phyloP scores from a whole-genome alignment of 2,888 invertebrate species.

The Abrostola tripartita region DNA sequence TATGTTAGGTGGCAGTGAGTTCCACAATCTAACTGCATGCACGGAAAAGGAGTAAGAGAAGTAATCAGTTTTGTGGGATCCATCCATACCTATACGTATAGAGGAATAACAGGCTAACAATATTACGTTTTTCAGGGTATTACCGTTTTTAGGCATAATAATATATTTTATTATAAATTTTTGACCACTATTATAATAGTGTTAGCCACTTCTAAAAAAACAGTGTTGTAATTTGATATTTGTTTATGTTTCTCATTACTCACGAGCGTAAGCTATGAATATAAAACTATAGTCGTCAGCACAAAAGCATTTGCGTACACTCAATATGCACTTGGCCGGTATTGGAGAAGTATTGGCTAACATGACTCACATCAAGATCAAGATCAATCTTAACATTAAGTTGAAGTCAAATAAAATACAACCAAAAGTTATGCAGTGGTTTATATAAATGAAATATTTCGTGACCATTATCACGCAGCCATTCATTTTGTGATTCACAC shows the following conservation, averaged over 20 bases:
- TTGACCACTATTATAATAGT: too few species aligned
- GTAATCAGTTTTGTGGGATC: too few species aligned
- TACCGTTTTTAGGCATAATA: too few species aligned
- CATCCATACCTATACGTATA: too few species aligned
- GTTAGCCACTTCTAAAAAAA: too few species aligned
- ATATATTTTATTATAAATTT: too few species aligned
- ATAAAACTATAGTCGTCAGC: not conserved
- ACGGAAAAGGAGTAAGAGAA: too few species aligned
- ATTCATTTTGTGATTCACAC: constrained; percentile 27
- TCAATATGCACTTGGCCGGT: constrained; percentile 21
- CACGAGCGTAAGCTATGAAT: not conserved
- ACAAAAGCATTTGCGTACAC: constrained; percentile 20
- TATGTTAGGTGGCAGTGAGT: too few species aligned
- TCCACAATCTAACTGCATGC: too few species aligned
- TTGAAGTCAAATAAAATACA: constrained; percentile 13
- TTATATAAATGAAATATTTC: constrained; percentile 27
- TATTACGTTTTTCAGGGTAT: too few species aligned
- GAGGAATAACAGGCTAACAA: not conserved
- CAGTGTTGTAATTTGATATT: too few species aligned
- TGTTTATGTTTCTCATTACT: too few species aligned
- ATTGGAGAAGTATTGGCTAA: constrained; percentile 34
- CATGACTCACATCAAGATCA: constrained; percentile 34
- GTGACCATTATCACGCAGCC: constrained; percentile 46
- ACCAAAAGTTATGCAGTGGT: constrained; percentile 10
- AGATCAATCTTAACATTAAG: constrained; percentile 28